Evolutionary conservation across 2,113 vertebrate species (phyloP), one percentile per base, ranked within the genome.

Genomic region (Sylvia atricapilla): DNA sequence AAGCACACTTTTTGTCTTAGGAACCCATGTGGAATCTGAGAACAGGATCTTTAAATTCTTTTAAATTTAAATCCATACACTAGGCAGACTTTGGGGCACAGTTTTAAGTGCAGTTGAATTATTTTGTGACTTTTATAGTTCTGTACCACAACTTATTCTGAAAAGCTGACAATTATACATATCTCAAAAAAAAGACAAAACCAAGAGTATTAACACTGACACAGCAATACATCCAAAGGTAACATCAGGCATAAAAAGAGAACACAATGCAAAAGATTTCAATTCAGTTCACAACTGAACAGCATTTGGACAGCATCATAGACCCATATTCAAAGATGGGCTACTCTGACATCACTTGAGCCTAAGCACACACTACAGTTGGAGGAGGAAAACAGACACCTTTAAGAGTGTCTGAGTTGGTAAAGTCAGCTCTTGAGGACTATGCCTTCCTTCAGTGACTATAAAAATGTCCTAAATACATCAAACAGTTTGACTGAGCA

Each of bases 241-340:
- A 66, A 80, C 24, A 81, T 83, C 89, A 89, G 77, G 11, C 60
- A 55, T 91, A 87, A 79, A 96, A 84, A 96, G 69, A 86, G 47
- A 63, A 11, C 18, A 73, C 1, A 10, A 63, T 2, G 6, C 74
- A 86, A 87, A 90, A 78, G 7, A 60, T 66, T 68, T 79, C 60
- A 60, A 75, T 93, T 91, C 52, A 87, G 76, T 87, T 89, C 30
- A 44, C 41, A 89, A 13, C 79, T 87, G 64, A 92, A 59, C 46
- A 72, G 73, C 49, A 94, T 95, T 87, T 92, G 58, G 37, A 67
- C 59, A 90, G 77, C 83, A 91, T 74, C 39, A 77, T 50, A 86
- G 95, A 86, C 74, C 77, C 35, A 88, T 49, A 44, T 44, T 24
- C 24, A 49, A 78, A 70, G 41, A 67, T 19, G 11, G 21, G 31